These are phyloP conservation scores for Tetanocera ferruginea DNA, from an alignment of 2,888 invertebrate genomes.

Conservation along the genomic window DNA sequence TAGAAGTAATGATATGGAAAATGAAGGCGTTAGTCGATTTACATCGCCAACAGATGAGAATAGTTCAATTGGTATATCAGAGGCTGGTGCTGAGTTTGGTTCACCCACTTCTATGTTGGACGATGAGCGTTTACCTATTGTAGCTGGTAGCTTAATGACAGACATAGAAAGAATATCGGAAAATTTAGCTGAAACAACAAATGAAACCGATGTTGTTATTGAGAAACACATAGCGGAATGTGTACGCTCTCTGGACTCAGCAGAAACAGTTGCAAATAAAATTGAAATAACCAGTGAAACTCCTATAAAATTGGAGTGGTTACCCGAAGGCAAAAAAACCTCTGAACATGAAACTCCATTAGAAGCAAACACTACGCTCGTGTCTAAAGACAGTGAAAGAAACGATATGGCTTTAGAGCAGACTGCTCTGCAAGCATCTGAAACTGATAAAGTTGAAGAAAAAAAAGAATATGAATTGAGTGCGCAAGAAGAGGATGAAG, in stretches of 20 bases:
- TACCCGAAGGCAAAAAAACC: not conserved
- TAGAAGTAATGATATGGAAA: slow-evolving; percentile 31
- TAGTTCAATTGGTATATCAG: slow-evolving; percentile 55
- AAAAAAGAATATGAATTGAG: not conserved
- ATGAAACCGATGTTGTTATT: slow-evolving; percentile 21
- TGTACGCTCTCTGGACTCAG: not conserved
- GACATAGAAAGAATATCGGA: slow-evolving; percentile 27
- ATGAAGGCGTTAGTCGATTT: slow-evolving; percentile 27
- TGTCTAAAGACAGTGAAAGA: too few relatives aligned
- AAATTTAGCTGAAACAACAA: slow-evolving; percentile 8
- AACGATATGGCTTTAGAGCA: too few relatives aligned
- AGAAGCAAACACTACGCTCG: not conserved
- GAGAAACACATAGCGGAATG: slow-evolving; percentile 11
- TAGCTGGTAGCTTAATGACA: slow-evolving; percentile 31
- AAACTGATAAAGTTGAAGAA: not conserved
- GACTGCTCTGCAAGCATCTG: too few relatives aligned
- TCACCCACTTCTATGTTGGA: slow-evolving; percentile 58
- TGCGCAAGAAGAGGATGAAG: slow-evolving; percentile 34
- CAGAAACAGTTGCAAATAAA: not conserved
- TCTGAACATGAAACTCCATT: not conserved
- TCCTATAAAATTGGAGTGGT: too few relatives aligned
- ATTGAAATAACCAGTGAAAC: not conserved
- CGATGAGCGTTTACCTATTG: slow-evolving; percentile 52
- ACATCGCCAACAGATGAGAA: slow-evolving; percentile 54
- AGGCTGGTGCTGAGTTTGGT: slow-evolving; percentile 57